Evolutionary conservation across 2,113 vertebrate genomes (phyloP), one percentile per base, ranked within the genome.

Genomic region (Mus spicilegus): DNA sequence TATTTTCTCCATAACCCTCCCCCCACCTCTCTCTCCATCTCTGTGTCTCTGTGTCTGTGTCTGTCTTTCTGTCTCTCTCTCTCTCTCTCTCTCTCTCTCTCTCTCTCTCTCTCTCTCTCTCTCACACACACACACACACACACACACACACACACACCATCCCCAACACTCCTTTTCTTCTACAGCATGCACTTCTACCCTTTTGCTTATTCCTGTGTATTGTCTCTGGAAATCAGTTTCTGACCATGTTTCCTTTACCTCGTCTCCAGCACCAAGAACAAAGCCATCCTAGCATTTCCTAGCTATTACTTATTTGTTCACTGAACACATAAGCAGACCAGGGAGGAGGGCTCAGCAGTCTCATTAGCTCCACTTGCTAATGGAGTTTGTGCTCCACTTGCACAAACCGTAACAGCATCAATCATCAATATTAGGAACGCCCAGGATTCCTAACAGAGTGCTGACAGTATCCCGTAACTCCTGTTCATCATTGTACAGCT

Each of bases 201-300:
- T 39, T 0, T n/a, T 49, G 46, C 54, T 61, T 89, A 58, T 19
- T 6, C 61, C 12, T 19, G 12, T 30, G 19, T 30, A 5, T 72
- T 51, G 13, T 85, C 90, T 90, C 75, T 58, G 90, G 80, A 93
- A 92, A 17, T 20, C 56, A 75, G 63, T 36, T 51, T 75, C 14
- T 0, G 2, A 17, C 5, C 1, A 3, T 17, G 6, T 65, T 12
- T 87, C 46, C 19, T 20, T 72, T 58, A 11, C n/a, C 16, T 28
- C 10, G 7, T 58, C 65, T 69, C 70, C 14, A 26, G 70, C 42
- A 42, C 42, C 49, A 1, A 49, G 33, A 80, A 90, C 1, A 5
- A 28, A 81, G 28, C 54, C 51, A 3, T 33, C 14, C 19, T 7
- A 0, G 12, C 11, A 3, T 46, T 87, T 88, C 81, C 76, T 19